Percentiles rank a stretch among this genome's conserved stretches.
Conservation (phyloP, 1,140 invertebrate genomes). For the Chelonus insularis region DNA sequence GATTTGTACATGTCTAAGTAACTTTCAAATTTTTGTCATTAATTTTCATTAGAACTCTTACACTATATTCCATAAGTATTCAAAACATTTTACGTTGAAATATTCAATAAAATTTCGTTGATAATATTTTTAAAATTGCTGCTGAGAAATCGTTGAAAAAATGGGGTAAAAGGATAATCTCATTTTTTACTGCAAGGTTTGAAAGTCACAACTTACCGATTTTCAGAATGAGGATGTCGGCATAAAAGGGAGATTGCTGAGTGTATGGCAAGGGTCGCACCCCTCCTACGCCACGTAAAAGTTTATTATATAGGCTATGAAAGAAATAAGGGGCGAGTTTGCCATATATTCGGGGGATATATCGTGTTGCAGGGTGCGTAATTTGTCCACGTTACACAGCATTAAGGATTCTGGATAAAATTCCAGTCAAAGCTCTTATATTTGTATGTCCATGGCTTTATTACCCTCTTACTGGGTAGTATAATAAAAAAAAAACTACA, state of each 20-base stretch:
- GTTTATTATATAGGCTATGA: no score
- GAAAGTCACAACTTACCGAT: background rate
- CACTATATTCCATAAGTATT: no score
- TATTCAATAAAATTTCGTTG: background rate
- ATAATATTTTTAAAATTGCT: background rate
- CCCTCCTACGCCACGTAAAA: no score
- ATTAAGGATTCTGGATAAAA: background rate
- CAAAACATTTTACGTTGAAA: no score
- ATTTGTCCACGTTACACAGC: background rate
- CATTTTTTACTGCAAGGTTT: background rate
- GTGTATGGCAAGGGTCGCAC: no score
- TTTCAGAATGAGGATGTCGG: background rate
- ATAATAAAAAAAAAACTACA: background rate
- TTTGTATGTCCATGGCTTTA: background rate
- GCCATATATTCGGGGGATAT: background rate
- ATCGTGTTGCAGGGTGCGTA: background rate
- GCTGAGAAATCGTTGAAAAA: background rate
- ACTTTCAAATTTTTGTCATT: no score
- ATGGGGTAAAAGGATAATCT: slow-evolving; percentile 2
- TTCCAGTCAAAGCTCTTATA: background rate
- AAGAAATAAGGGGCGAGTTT: background rate
- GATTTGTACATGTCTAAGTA: no score
- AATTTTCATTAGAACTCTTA: background rate
- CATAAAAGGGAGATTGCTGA: background rate
- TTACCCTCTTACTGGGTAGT: background rate